phyloP scores from a whole-genome alignment of 2,888 invertebrate genomes.

The Nemotelus pantherinus region DNA sequence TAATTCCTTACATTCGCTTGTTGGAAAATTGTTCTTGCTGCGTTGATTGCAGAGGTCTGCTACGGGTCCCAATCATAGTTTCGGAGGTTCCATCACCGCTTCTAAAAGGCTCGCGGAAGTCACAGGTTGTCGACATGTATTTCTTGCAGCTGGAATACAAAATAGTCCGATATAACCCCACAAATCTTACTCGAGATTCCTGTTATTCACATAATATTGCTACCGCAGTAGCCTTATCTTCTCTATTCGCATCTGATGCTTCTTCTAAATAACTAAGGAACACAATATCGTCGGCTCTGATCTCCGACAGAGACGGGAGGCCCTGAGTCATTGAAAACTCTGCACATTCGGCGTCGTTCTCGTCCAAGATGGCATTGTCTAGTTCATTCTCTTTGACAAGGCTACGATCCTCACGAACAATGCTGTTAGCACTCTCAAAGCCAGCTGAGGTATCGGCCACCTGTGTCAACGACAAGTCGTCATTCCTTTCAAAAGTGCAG shows the following conservation, averaged over 20 bases:
- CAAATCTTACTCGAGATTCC: no score
- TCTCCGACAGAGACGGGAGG: conserved; percentile 54
- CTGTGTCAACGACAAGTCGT: conserved; percentile 43
- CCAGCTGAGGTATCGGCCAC: neutral
- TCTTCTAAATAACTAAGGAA: no score
- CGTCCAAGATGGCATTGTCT: conserved; percentile 85
- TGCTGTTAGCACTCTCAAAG: neutral
- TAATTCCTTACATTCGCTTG: conserved; percentile 49
- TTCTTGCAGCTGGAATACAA: no score
- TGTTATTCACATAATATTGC: no score
- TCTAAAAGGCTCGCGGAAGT: no score
- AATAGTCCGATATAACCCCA: no score
- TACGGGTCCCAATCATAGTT: no score
- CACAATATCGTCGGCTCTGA: no score
- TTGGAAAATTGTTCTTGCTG: conserved; percentile 3
- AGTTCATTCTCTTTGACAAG: conserved; percentile 84
- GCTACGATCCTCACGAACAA: conserved; percentile 72
- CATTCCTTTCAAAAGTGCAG: conserved; percentile 50
- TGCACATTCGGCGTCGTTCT: conserved; percentile 75
- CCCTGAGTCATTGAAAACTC: conserved; percentile 68
- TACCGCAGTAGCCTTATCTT: no score
- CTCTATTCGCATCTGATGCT: no score
- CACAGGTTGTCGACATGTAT: no score
- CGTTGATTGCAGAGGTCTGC: neutral
- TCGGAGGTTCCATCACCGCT: no score